phyloP scores from a whole-genome alignment of 2,113 vertebrate genomes.

The Melanerpes aurifrons region DNA sequence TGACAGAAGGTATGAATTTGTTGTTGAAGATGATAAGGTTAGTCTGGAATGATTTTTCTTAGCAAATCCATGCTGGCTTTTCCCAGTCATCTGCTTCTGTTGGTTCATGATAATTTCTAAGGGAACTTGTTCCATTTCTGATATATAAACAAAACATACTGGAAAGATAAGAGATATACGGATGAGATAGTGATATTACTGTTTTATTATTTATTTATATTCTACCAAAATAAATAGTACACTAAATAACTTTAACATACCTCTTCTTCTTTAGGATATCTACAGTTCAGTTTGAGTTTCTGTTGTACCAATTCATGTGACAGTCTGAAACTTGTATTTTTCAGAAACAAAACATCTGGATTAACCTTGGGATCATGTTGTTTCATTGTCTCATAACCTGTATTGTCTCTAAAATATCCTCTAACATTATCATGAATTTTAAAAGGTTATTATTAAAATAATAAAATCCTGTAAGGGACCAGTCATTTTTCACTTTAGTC shows the following conservation, averaged over 20 bases:
- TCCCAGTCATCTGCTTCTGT: neutral
- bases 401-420: neutral
- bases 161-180: neutral
- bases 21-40: neutral
- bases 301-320: neutral
- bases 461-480: neutral
- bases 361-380: neutral
- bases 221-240: neutral
- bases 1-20: neutral
- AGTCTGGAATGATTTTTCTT: neutral
- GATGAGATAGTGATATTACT: neutral
- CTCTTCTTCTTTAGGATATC: neutral
- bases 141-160: neutral
- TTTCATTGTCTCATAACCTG: neutral
- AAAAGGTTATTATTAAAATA: neutral
- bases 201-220: neutral
- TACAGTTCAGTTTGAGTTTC: neutral
- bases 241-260: neutral
- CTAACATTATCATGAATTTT: neutral
- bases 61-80: neutral
- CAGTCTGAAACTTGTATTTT: neutral
- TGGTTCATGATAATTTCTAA: neutral
- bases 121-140: neutral
- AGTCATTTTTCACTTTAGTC: neutral
- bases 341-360: neutral